Percentiles rank a stretch among this genome's conserved stretches.
Evolutionary conservation across 1,140 invertebrate species (phyloP).

Genomic region (Carposina sasakii): DNA sequence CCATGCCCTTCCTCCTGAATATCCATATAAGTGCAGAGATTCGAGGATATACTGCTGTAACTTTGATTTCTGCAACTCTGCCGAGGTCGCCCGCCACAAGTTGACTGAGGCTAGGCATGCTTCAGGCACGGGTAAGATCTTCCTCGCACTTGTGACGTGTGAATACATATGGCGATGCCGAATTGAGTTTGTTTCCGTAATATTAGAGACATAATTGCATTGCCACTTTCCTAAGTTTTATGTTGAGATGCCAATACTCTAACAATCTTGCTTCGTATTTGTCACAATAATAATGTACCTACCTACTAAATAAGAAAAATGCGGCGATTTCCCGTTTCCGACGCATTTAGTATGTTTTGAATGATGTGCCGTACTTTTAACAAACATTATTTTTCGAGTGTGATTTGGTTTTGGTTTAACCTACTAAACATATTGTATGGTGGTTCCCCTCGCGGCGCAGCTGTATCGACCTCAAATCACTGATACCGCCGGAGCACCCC

Average conservation of each 20-base stretch:
- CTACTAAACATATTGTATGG: slow-evolving; percentile 67
- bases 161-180: slow-evolving; percentile 50
- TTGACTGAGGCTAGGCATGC: slow-evolving; percentile 41
- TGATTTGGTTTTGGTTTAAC: slow-evolving; percentile 69
- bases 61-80: slow-evolving; percentile 60
- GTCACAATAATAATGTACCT: slow-evolving; percentile 63
- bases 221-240: slow-evolving; percentile 61
- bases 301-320: slow-evolving; percentile 49
- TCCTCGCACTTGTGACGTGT: slow-evolving; percentile 53
- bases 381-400: slow-evolving; percentile 65
- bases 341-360: slow-evolving; percentile 51
- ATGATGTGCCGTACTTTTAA: slow-evolving; percentile 63
- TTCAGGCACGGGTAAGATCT: slow-evolving; percentile 55
- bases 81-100: slow-evolving; percentile 46
- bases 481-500: slow-evolving; percentile 68
- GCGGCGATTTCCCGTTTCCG: not conserved
- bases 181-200: slow-evolving; percentile 67
- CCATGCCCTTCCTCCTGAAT: slow-evolving; percentile 50
- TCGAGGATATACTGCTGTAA: slow-evolving; percentile 58
- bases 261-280: slow-evolving; percentile 61
- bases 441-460: slow-evolving; percentile 66
- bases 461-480: slow-evolving; percentile 61
- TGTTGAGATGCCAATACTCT: slow-evolving; percentile 68
- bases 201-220: slow-evolving; percentile 63
- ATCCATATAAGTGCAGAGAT: slow-evolving; percentile 52